Conservation (phyloP, 1,140 invertebrate genomes). For the Drosophila quadrilineata region DNA sequence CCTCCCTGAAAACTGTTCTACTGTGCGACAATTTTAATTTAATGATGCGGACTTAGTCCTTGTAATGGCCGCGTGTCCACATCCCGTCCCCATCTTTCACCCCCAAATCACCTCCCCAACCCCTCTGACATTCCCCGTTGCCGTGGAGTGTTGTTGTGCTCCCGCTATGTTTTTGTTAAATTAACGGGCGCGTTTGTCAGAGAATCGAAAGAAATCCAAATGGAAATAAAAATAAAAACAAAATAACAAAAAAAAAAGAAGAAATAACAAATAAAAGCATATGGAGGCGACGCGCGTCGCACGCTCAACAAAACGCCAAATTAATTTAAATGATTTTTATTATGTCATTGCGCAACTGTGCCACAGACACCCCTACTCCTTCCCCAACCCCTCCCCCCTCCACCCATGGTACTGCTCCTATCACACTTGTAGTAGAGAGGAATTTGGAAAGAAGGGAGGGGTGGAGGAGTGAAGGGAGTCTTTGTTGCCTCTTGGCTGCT, state of each 20-base stretch:
- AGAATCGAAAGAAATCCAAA: slow-evolving; percentile 47
- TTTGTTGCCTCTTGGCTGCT: slow-evolving; percentile 54
- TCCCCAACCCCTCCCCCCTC: background rate
- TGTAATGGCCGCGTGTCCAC: slow-evolving; percentile 67
- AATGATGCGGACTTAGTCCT: slow-evolving; percentile 78
- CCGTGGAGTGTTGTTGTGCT: background rate
- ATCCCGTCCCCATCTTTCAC: background rate
- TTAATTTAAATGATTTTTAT: slow-evolving; percentile 80
- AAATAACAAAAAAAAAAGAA: slow-evolving; percentile 26
- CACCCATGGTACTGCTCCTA: too few species aligned
- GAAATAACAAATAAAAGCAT: slow-evolving; percentile 79
- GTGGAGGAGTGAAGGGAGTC: too few species aligned
- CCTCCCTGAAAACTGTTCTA: slow-evolving; percentile 46
- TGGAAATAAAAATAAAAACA: slow-evolving; percentile 58
- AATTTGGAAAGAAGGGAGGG: background rate
- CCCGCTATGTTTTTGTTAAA: slow-evolving; percentile 68
- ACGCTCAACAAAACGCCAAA: slow-evolving; percentile 56
- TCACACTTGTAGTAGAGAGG: background rate
- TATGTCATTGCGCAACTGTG: slow-evolving; percentile 76
- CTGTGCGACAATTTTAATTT: slow-evolving; percentile 75
- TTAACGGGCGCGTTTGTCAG: slow-evolving; percentile 72
- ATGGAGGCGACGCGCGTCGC: slow-evolving; percentile 41
- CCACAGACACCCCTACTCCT: slow-evolving; percentile 6
- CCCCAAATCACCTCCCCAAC: background rate
- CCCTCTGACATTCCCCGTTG: background rate